A percentile compares a stretch with the other conserved stretches of the same genome.
phyloP scores from a whole-genome alignment of 2,113 vertebrate species.

The Nannospalax galili region DNA sequence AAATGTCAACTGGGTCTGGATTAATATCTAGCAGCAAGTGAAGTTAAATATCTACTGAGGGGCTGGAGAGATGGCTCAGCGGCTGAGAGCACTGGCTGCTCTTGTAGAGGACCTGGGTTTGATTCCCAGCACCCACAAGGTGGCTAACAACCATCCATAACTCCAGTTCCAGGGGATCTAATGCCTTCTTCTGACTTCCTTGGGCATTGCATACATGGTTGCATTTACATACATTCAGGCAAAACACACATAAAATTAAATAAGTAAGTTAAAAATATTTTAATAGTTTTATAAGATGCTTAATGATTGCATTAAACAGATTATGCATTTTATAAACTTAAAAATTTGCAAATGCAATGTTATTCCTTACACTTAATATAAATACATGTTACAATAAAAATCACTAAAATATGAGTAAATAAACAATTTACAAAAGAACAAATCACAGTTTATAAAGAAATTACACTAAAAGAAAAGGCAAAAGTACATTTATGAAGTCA shows the following conservation, averaged over 20 bases:
- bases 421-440: no score
- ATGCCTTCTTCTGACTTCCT: no score
- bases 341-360: no score
- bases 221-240: not conserved
- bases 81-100: not conserved
- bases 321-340: not conserved
- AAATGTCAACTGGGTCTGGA: not conserved
- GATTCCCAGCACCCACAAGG: not conserved
- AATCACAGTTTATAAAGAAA: no score
- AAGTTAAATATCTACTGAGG: not conserved
- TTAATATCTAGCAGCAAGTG: not conserved
- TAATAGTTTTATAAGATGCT: not conserved
- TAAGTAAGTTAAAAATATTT: not conserved
- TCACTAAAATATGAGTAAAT: no score
- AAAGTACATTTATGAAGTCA: no score
- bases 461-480: no score
- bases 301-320: not conserved
- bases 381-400: no score
- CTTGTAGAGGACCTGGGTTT: not conserved
- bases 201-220: no score
- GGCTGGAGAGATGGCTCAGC: not conserved
- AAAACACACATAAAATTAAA: not conserved
- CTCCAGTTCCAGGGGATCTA: no score
- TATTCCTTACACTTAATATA: no score
- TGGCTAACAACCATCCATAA: not conserved